Evolutionary conservation across 2,113 vertebrate species (phyloP).

Genomic region (Atherinomorus stipes): DNA sequence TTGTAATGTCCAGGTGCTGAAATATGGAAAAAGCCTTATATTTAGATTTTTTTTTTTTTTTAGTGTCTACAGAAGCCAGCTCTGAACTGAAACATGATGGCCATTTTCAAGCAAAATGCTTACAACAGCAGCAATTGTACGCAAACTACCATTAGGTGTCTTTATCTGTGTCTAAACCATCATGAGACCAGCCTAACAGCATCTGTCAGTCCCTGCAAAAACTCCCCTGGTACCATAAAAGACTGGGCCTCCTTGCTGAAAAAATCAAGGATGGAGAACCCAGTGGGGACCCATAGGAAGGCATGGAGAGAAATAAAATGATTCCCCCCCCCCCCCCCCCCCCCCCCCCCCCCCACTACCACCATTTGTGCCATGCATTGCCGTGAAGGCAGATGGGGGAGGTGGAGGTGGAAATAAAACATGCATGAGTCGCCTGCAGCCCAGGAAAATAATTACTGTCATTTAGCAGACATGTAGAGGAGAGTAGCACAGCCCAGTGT

Average conservation of each 20-base stretch:
- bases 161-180: constrained; percentile 75
- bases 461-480: constrained; percentile 87
- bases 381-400: constrained; percentile 79
- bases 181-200: constrained; percentile 72
- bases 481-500: constrained; percentile 66
- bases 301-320: constrained; percentile 71
- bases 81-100: constrained; percentile 35
- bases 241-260: constrained; percentile 51
- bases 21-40: no score
- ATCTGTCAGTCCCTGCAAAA: constrained; percentile 71
- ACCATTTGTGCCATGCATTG: constrained; percentile 61
- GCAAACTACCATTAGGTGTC: constrained; percentile 64
- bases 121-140: constrained; percentile 57
- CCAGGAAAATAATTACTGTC: constrained; percentile 99
- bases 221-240: constrained; percentile 69
- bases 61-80: not conserved
- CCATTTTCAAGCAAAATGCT: constrained; percentile 71
- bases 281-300: constrained; percentile 66
- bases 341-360: constrained; percentile 32
- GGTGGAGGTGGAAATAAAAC: constrained; percentile 82
- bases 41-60: no score
- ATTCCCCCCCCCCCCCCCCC: constrained; percentile 24
- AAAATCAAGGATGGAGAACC: constrained; percentile 55
- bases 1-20: no score
- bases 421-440: constrained; percentile 99